A percentile compares a stretch with the other conserved stretches of the same genome.
These are phyloP conservation scores for Oreochromis tanganicae DNA, from an alignment of 2,113 vertebrate genomes.

Conservation along the genomic window DNA sequence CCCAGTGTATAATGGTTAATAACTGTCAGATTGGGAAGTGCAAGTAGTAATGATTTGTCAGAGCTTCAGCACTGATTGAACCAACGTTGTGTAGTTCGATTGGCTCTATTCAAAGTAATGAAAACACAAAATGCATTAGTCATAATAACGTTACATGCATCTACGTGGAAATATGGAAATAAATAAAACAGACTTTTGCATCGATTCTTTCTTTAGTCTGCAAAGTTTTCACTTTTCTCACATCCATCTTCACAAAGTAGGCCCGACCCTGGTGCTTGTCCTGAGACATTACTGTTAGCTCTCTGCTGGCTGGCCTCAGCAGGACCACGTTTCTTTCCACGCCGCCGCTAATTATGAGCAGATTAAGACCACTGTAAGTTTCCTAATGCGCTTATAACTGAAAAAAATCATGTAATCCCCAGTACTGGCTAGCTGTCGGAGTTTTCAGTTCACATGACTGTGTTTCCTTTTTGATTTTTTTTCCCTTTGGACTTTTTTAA, in stretches of 20 bases:
- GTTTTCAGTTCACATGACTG: slow-evolving; percentile 47
- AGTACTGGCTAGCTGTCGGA: not conserved
- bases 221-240: not conserved
- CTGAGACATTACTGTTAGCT: slow-evolving; percentile 9
- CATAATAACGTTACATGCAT: not conserved
- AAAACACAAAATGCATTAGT: not conserved
- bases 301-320: slow-evolving; percentile 37
- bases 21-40: not conserved
- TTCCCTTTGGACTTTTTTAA: not conserved
- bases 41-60: not conserved
- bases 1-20: not conserved
- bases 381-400: slow-evolving; percentile 62
- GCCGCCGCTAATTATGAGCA: slow-evolving; percentile 59
- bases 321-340: slow-evolving; percentile 49
- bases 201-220: not conserved
- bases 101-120: not conserved
- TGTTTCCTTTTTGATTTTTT: slow-evolving; percentile 1
- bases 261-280: not conserved
- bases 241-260: slow-evolving; percentile 4
- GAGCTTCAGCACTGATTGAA: not conserved
- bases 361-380: slow-evolving; percentile 63
- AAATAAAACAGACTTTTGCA: not conserved
- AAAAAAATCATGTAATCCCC: slow-evolving; percentile 50
- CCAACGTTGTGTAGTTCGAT: not conserved
- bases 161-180: not conserved